These are phyloP conservation scores for Ormia ochracea DNA, from an alignment of 2,888 invertebrate species.

Conservation along the genomic window DNA sequence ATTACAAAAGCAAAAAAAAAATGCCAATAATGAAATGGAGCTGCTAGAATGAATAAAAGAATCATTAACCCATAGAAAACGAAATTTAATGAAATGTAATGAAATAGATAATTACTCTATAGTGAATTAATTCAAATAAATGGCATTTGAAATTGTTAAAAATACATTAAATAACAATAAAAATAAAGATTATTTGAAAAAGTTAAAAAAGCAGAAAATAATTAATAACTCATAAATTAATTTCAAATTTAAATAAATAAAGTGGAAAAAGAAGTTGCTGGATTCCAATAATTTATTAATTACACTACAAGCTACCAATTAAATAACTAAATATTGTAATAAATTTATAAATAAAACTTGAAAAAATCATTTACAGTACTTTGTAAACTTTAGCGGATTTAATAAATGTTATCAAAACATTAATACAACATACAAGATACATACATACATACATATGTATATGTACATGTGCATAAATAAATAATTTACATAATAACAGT, in stretches of 20 bases:
- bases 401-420: conserved; percentile 12
- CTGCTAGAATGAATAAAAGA: conserved; percentile 10
- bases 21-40: not conserved
- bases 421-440: too few species aligned
- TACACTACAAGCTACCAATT: conserved; percentile 9
- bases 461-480: not conserved
- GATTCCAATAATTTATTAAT: conserved; percentile 34
- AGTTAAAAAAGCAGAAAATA: not conserved
- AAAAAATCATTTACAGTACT: conserved; percentile 8
- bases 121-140: conserved; percentile 25
- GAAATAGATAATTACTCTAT: conserved; percentile 9
- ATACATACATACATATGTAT: too few species aligned
- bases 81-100: not conserved
- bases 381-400: conserved; percentile 31
- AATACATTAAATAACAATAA: conserved; percentile 23
- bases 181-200: not conserved
- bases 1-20: not conserved
- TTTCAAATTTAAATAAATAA: conserved; percentile 19
- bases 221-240: conserved; percentile 35
- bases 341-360: conserved; percentile 18
- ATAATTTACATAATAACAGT: conserved; percentile 2
- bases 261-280: conserved; percentile 13
- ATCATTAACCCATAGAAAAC: not conserved
- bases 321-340: conserved; percentile 31
- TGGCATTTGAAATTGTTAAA: conserved; percentile 35